Percentiles rank a stretch among this genome's conserved stretches.
These are phyloP conservation scores for Acipenser ruthenus DNA, from an alignment of 2,797 vertebrate species.

Conservation along the genomic window DNA sequence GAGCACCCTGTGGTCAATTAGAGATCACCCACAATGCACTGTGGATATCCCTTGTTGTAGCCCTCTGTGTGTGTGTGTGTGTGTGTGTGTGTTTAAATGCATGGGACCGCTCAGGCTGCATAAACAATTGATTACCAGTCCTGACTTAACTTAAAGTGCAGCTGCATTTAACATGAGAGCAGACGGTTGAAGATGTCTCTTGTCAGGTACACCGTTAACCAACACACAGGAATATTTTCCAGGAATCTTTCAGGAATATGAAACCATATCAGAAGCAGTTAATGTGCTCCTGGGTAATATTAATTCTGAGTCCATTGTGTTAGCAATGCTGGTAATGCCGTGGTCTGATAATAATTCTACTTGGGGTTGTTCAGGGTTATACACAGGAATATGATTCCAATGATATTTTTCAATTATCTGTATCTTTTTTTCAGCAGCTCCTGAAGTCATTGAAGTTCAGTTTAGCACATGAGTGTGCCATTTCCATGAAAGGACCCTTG, in stretches of 20 bases:
- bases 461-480: too few species aligned
- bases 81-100: conserved; percentile 27
- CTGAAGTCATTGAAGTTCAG: too few species aligned
- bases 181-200: background rate
- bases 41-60: conserved; percentile 40
- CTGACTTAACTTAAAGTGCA: conserved; percentile 42
- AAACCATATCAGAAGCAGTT: too few species aligned
- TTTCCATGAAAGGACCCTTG: too few species aligned
- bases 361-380: conserved; percentile 21
- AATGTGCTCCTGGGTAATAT: too few species aligned
- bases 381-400: conserved; percentile 5
- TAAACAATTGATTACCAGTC: conserved; percentile 69
- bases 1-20: conserved; percentile 43
- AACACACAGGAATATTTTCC: too few species aligned
- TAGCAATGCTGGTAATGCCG: conserved; percentile 7
- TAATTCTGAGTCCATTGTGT: conserved; percentile 22
- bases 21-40: conserved; percentile 39
- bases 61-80: conserved; percentile 41
- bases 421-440: conserved; percentile 17
- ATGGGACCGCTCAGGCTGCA: conserved; percentile 53
- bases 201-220: too few species aligned
- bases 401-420: too few species aligned
- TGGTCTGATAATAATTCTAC: too few species aligned
- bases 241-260: too few species aligned
- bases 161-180: background rate